Percentiles rank a stretch among this genome's conserved stretches.
phyloP scores from a whole-genome alignment of 2,113 vertebrate genomes.

The Osmerus mordax region DNA sequence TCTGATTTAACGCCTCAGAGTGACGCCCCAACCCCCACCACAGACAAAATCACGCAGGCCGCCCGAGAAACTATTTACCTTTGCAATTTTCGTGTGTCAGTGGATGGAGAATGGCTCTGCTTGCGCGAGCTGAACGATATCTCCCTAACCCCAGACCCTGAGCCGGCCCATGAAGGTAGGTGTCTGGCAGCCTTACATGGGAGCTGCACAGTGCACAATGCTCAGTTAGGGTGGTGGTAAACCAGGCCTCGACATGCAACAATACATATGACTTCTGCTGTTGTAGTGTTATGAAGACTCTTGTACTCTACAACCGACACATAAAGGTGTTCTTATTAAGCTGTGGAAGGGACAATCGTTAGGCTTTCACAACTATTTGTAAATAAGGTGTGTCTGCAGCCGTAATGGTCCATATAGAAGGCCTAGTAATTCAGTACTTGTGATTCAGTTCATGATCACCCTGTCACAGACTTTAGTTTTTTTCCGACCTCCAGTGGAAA shows the following conservation, averaged over 20 bases:
- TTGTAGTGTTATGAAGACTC: conserved; percentile 26
- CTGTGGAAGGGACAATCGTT: too few relatives aligned
- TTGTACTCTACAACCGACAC: too few relatives aligned
- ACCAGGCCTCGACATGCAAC: conserved; percentile 36
- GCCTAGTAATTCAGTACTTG: too few relatives aligned
- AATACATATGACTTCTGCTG: conserved; percentile 4
- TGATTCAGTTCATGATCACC: too few relatives aligned
- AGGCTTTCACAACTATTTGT: conserved; percentile 7
- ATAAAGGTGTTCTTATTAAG: too few relatives aligned
- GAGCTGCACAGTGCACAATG: background rate
- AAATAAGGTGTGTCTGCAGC: conserved; percentile 24
- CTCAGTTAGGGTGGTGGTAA: conserved; percentile 51
- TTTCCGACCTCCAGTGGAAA: too few relatives aligned
- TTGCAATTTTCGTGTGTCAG: conserved; percentile 99
- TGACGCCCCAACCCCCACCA: conserved; percentile 97
- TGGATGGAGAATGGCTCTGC: conserved; percentile 99
- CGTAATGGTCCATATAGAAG: background rate
- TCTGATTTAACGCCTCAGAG: conserved; percentile 96
- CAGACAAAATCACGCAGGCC: conserved; percentile 99
- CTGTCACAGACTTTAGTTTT: too few relatives aligned
- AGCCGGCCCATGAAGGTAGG: conserved; percentile 97
- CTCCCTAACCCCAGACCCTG: conserved; percentile 97
- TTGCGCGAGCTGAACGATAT: conserved; percentile 98
- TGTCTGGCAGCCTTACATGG: background rate
- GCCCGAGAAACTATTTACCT: conserved; percentile 99